Base-by-base conservation (phyloP, 2,888 invertebrate species). In the Eretmocerus hayati region DNA sequence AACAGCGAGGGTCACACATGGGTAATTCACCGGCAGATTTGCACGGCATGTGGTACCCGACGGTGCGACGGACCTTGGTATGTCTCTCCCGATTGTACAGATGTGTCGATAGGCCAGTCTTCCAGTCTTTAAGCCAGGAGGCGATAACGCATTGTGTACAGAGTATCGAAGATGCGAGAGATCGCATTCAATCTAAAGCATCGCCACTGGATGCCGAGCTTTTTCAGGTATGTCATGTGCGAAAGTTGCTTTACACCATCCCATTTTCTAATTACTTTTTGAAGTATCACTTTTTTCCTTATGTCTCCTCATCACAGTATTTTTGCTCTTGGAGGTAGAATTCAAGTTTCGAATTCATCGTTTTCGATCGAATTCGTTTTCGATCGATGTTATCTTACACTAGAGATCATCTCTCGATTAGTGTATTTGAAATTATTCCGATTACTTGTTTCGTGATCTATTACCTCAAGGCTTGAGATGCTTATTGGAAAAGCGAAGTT, bases 1-100 rank as follows among this genome's bases (percentile, higher is more conserved):
- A 64, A 30, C 65, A 67, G 15, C 63, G 62, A 48, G 19, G 40
- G 16, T 57, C 50, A 60, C 75, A 13, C n/a, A 62, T 66, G 54
- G 59, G 71, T 68, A 84, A 84, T 65, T 90, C 91, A 0, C 91
- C 94, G 0, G 93, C 96, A 0, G 97, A 99, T 76, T 76, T 97
- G 26, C 97, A 97, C 73, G 99, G 97, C 21, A 94, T 99, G 94
- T 99, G 99, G 99, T 99, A 97, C 73, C 99, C 99, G 0, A 95
- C 93, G 0, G 95, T 99, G 0, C 79, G 97, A 16, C 77, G 99
- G 37, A 95, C 97, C 0, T 73, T 99, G 16, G 91, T 96, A 18
- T 96, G 95, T 54, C 75, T 99, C 4, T 96, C 97, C 0, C 84
- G 97, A 52, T 78, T 94, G 1, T 89, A 87, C 69, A 81, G 95